Evolutionary conservation across 2,888 invertebrate genomes (phyloP), one percentile per base, ranked within the genome.

Genomic region (Drosophila affinis): DNA sequence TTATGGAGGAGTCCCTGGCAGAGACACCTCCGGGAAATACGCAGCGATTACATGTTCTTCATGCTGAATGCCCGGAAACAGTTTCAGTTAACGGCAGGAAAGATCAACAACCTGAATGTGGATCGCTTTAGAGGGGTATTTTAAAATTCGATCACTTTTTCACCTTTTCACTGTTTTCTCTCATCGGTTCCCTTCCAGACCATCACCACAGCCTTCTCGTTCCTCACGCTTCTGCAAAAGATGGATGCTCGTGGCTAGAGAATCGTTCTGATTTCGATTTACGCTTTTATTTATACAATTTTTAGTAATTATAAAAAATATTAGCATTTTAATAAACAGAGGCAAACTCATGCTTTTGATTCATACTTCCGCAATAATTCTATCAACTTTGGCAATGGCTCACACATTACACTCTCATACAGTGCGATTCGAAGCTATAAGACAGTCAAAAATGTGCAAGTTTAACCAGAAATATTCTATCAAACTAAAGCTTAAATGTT

Each of bases 121-220:
- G 85, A 88, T 10, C 79, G 88, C 6, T 82, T 83, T 12, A 63
- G 82, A 17, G 70, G 71, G 6, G 82, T 83, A 74, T 77, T 64
- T 7, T 3, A 14, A 2, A 9, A 14, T 9, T 32, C 9, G 5
- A 4, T 12, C n/a, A 6, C 6, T 1, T 5, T 9, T 3, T n/a
- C 10, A 55, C 9, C 9, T 12, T 9, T 29, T 29, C 29, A 29
- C 2, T 9, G 9, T 9, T 9, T 9, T 2, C 7, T 32, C 3
- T 49, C 34, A 47, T 44, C 2, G 6, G 14, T 52, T 62, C 9
- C 44, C 5, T 87, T 75, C 2, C 58, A 91, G 91, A 86, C 89
- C 6, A 79, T 91, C 12, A 86, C 89, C 7, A 89, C 91, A 1
- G 88, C 89, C 0, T 91, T 91, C 58, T 91, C 91, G 0, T 90